Base-by-base conservation (phyloP, 2,113 vertebrate genomes). In the Clarias macrocephalus region DNA sequence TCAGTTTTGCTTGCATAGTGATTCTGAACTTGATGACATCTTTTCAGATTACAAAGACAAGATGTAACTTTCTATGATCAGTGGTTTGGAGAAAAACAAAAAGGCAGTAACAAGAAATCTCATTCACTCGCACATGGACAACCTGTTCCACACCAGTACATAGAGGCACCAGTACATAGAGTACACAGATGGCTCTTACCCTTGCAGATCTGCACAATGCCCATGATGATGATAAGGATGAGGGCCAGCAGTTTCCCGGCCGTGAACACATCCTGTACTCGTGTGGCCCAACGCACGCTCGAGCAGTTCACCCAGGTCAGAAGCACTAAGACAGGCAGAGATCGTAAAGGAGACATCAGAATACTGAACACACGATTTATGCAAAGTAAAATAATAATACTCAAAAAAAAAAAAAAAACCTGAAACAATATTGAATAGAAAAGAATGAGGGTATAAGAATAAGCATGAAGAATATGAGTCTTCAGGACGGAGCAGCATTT, bases 201-300 rank as follows among this genome's bases (percentile, higher is more conserved):
- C 93, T 96, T 98, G 96, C 97, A 97, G 91, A 98, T 96, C 94
- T 98, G 97, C 37, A 98, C 97, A 2, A 97, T 33, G 70, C 97
- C 97, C 96, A 97, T 97, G 93, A 97, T 89, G 91, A 98, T 98
- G 94, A 98, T 98, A 84, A 98, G 95, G 28, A 86, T 96, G 77
- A 98, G 94, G 9, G 97, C 97, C 85, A 98, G 94, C 82, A 98
- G 95, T 91, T 98, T 98, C 33, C 97, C 97, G 0, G 97, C 96
- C 0, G 97, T 98, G 93, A 98, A 98, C 5, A 98, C 82, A 88
- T 98, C 97, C 94, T 98, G 97, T 56, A 98, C 97, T 0, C 96
- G 94, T 21, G 97, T 98, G 57, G 97, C 97, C 97, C 97, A 98
- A 48, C 97, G 93, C 82, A 98, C 97, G 1, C 97, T 98, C 91